A percentile compares a stretch with the other conserved stretches of the same genome.
These are phyloP conservation scores for Lampropteryx suffumata DNA, from an alignment of 2,888 invertebrate species.

Conservation along the genomic window DNA sequence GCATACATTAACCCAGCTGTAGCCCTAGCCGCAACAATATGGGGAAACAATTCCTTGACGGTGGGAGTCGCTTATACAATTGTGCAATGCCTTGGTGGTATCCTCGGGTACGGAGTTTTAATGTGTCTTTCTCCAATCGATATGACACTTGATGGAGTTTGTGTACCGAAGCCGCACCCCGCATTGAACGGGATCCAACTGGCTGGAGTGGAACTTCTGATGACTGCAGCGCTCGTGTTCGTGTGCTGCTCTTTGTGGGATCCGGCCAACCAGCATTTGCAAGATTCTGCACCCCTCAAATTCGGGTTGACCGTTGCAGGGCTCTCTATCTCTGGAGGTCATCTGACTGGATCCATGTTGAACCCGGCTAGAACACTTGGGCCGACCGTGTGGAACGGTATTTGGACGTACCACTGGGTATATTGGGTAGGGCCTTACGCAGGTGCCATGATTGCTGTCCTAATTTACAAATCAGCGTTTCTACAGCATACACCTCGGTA, in stretches of 20 bases:
- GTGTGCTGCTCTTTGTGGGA: slow-evolving; percentile 89
- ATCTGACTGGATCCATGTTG: slow-evolving; percentile 76
- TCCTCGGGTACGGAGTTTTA: slow-evolving; percentile 86
- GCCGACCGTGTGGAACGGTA: slow-evolving; percentile 87
- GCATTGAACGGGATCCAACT: slow-evolving; percentile 77
- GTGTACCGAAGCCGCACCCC: slow-evolving; percentile 83
- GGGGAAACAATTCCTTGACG: slow-evolving; percentile 78
- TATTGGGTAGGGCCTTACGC: slow-evolving; percentile 79
- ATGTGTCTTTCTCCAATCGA: slow-evolving; percentile 70
- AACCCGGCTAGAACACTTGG: too few relatives aligned
- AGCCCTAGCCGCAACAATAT: slow-evolving; percentile 85
- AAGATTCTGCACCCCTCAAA: slow-evolving; percentile 85
- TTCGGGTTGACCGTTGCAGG: slow-evolving; percentile 86
- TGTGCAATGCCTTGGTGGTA: slow-evolving; percentile 86
- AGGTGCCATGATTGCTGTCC: slow-evolving; percentile 66
- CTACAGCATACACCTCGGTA: slow-evolving; percentile 6
- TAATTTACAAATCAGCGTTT: slow-evolving; percentile 55
- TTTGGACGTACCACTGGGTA: slow-evolving; percentile 85
- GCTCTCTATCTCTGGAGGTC: slow-evolving; percentile 85
- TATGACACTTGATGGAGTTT: slow-evolving; percentile 70
- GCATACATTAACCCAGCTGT: slow-evolving; percentile 91
- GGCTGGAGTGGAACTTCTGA: slow-evolving; percentile 84
- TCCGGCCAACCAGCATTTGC: slow-evolving; percentile 84
- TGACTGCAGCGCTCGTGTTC: slow-evolving; percentile 85
- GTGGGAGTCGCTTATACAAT: slow-evolving; percentile 84